Evolutionary conservation across 1,140 invertebrate species (phyloP), one percentile per base, ranked within the genome.

Genomic region (Drosophila biarmipes): DNA sequence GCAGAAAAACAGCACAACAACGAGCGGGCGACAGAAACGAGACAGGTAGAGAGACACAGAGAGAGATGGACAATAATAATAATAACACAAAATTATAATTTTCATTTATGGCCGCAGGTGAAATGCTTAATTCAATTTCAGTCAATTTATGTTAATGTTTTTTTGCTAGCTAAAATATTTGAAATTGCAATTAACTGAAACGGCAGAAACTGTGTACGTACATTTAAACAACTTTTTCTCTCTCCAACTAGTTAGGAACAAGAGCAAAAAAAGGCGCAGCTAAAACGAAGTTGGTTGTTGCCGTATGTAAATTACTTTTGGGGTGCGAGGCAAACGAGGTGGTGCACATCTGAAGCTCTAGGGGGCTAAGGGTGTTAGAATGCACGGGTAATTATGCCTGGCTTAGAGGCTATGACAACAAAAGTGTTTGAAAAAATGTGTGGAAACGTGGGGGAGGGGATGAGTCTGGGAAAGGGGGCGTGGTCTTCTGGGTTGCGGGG

Each of bases 241-340:
- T 69, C 63, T 64, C 59, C 35, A 67, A 71, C 67, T 71, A 71
- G 64, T 71, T 69, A 15, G 40, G 24, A 71, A 76, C 48, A 49
- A 55, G 38, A 43, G 43, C 11, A 43, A 55, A 80, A 62, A 57
- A 86, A 62, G 54, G 51, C 58, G 62, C 52, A 62, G 62, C 52
- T 42, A 55, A 72, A 73, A 40, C 58, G 73, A 77, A 73, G 46
- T 73, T 80, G 76, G 56, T 68, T 77, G 51, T 74, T 74, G 61
- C 63, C 62, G 21, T 72, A 87, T 87, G 82, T 73, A 87, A 86
- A 86, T 86, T 81, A 87, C 61, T 75, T 81, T 68, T 51, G 49
- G 78, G 54, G 42, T 54, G 62, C 14, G 17, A 31, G 46, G 38
- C 3, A 24, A 2, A 24, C 35, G 59, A 45, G 54, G 54, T 29